phyloP scores from a whole-genome alignment of 2,888 invertebrate species.

The Globia sparganii region DNA sequence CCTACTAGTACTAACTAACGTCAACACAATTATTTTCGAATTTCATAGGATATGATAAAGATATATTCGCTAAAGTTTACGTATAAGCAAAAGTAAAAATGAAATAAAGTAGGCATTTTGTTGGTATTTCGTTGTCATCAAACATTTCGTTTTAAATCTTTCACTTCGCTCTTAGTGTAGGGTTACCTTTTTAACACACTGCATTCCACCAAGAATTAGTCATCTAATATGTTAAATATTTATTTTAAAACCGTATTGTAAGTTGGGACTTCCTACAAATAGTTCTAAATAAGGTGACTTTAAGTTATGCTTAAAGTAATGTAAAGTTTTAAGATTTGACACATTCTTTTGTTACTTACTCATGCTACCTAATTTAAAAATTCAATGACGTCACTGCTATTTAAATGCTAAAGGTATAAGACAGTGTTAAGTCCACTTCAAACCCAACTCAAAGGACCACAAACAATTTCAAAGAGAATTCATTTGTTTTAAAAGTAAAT shows the following conservation, averaged over 20 bases:
- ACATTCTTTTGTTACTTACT: constrained; percentile 36
- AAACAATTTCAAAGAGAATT: neutral
- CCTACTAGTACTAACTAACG: neutral
- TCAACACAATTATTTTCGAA: neutral
- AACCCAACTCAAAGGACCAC: neutral
- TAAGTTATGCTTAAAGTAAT: constrained; percentile 15
- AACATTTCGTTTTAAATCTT: neutral
- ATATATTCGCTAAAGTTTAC: neutral
- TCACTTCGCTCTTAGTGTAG: constrained; percentile 2
- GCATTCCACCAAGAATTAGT: constrained; percentile 53
- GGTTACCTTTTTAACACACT: neutral
- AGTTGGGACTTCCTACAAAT: constrained; percentile 20
- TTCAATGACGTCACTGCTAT: neutral
- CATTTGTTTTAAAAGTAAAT: neutral
- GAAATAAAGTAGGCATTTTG: neutral
- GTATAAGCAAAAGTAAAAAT: neutral
- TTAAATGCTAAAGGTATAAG: neutral
- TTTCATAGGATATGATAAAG: neutral
- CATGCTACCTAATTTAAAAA: neutral
- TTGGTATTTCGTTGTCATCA: neutral
- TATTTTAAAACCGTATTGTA: constrained; percentile 33
- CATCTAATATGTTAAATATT: constrained; percentile 52
- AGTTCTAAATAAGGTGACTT: constrained; percentile 25
- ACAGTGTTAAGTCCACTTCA: neutral
- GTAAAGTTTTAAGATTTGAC: constrained; percentile 27